A percentile compares a stretch with the other conserved stretches of the same genome.
Conservation (phyloP, 2,797 vertebrate genomes). For the Dermochelys coriacea region DNA sequence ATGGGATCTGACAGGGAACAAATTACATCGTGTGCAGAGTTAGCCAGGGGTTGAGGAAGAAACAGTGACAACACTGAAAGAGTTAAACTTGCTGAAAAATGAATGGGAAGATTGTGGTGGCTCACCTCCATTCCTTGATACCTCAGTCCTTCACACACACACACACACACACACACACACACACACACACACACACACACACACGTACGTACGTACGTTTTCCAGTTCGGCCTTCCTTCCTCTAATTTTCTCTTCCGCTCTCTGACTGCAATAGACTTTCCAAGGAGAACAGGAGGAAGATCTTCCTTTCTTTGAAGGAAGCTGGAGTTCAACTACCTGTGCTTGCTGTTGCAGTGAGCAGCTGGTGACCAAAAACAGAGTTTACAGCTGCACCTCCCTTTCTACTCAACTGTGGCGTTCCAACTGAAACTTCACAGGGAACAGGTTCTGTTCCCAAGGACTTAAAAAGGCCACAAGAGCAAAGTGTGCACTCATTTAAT, state of each 20-base stretch:
- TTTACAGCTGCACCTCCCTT: background rate
- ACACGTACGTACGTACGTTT: background rate
- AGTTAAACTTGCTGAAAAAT: background rate
- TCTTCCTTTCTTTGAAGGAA: background rate
- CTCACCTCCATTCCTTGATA: background rate
- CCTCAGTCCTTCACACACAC: background rate
- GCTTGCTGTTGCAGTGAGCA: accelerated
- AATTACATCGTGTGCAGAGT: background rate
- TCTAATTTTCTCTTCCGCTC: background rate
- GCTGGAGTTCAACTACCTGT: background rate
- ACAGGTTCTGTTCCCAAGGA: background rate
- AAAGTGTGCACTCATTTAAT: background rate
- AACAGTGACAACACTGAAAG: background rate
- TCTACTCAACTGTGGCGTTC: background rate
- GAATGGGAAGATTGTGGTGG: background rate
- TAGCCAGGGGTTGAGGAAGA: background rate
- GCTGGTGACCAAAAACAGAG: background rate
- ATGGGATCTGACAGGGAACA: background rate
- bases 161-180: background rate
- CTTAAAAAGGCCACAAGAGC: background rate
- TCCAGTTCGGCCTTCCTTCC: background rate
- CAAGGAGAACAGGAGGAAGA: background rate
- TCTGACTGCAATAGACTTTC: background rate
- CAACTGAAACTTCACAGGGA: background rate
- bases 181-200: background rate